phyloP scores from a whole-genome alignment of 2,113 vertebrate genomes.

The Nicator chloris region DNA sequence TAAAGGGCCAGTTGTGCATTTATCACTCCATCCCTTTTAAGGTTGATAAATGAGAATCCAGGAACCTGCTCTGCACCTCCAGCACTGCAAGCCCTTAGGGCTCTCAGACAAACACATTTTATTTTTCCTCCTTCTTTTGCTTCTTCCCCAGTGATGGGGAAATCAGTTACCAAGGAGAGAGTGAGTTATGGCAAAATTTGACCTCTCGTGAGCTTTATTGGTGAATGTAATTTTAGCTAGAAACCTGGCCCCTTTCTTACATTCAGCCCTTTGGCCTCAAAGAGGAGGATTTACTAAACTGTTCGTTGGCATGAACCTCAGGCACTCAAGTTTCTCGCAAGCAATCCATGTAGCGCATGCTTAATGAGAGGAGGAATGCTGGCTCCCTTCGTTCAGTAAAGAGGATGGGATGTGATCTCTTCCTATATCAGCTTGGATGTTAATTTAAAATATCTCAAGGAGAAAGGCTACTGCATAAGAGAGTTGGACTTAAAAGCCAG shows the following conservation, averaged over 20 bases:
- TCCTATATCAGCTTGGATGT: conserved; percentile 40
- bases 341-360: background rate
- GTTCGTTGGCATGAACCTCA: conserved; percentile 48
- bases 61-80: conserved; percentile 77
- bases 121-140: conserved; percentile 70
- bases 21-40: conserved; percentile 85
- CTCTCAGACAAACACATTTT: conserved; percentile 78
- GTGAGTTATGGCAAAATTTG: conserved; percentile 83
- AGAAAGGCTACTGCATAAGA: background rate
- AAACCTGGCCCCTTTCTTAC: conserved; percentile 77
- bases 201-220: conserved; percentile 78
- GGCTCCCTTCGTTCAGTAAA: background rate
- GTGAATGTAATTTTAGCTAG: conserved; percentile 91
- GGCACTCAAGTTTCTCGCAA: background rate
- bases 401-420: conserved; percentile 25
- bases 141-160: conserved; percentile 61
- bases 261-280: conserved; percentile 70
- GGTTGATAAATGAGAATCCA: conserved; percentile 84
- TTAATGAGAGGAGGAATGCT: conserved; percentile 31
- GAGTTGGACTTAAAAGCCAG: background rate
- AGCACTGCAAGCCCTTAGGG: conserved; percentile 75
- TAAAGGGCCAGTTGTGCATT: conserved; percentile 84
- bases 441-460: conserved; percentile 42
- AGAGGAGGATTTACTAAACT: conserved; percentile 72
- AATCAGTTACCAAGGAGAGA: conserved; percentile 76